phyloP scores from a whole-genome alignment of 2,888 invertebrate genomes.

The Timema cristinae region DNA sequence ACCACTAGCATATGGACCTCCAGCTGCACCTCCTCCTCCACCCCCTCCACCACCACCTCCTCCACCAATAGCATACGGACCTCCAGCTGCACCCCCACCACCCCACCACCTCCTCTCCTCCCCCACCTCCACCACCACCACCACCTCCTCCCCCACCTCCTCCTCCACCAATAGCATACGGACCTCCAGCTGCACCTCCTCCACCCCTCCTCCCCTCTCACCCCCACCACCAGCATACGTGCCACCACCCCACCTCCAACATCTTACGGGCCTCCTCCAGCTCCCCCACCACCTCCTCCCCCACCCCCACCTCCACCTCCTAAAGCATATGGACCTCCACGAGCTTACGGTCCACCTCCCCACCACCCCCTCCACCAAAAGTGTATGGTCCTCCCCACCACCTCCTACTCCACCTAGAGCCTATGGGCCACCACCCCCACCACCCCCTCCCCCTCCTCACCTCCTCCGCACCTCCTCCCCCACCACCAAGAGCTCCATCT shows the following conservation, averaged over 20 bases:
- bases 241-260: background rate
- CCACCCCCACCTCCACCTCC: background rate
- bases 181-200: background rate
- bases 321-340: background rate
- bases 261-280: background rate
- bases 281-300: background rate
- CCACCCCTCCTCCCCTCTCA: background rate
- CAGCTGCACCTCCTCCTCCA: constrained; percentile 3
- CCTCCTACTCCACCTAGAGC: no score
- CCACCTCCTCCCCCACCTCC: background rate
- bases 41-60: constrained; percentile 4
- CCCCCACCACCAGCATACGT: background rate
- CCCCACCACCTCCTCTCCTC: constrained; percentile 1
- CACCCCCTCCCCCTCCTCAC: no score
- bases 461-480: no score
- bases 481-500: no score
- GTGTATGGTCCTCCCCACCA: no score
- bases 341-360: no score
- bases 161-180: background rate
- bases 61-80: constrained; percentile 4
- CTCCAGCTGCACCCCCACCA: background rate
- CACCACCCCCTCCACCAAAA: no score
- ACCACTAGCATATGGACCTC: constrained; percentile 1
- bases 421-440: no score
- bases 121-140: constrained; percentile 12